Evolutionary conservation across 2,797 vertebrate genomes (phyloP), one percentile per base, ranked within the genome.

Genomic region (Sardinella longiceps): DNA sequence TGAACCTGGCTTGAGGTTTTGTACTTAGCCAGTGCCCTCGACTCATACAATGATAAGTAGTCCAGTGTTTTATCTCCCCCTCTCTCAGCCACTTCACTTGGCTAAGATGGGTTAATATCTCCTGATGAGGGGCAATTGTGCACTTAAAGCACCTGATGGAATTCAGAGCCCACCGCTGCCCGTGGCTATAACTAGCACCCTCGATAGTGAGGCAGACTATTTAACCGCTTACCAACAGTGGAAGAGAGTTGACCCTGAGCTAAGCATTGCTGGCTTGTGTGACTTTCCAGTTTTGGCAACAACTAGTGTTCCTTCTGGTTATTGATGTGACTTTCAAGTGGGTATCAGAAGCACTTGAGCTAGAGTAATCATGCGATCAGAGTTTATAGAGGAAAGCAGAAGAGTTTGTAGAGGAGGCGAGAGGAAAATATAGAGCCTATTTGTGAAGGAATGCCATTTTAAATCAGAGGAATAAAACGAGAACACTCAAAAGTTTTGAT

Each of bases 1-100:
- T 94, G 91, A 94, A 92, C 91, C 91, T 89, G 91, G 89, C 93
- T 90, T 89, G 89, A 88, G 90, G 89, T 94, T 95, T 81, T 89
- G 91, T 92, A 90, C 93, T 95, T 93, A 94, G 93, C 89, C 91
- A 92, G 89, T 92, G 89, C 90, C 87, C 87, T 87, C 88, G 87
- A 93, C 89, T 89, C 86, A 92, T 92, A 89, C 66, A 37, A 87
- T 91, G 94, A 95, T 94, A 93, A 93, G 91, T 85, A 88, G 86
- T 87, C 46, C 10, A 2, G 18, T 43, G 70, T 84, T 84, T 85
- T 43, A 66, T 87, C 88, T 90, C 82, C 84, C 70, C 33, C 70
- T 37, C 18, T 37, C 6, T 43, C 33, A 39, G 70, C 70, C 70
- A 43, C 70, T 43, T 77, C 33, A 43, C 33, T 43, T 37, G 9